Evolutionary conservation across 1,140 invertebrate genomes (phyloP).

Genomic region (Brachionus asplanchnoidis): DNA sequence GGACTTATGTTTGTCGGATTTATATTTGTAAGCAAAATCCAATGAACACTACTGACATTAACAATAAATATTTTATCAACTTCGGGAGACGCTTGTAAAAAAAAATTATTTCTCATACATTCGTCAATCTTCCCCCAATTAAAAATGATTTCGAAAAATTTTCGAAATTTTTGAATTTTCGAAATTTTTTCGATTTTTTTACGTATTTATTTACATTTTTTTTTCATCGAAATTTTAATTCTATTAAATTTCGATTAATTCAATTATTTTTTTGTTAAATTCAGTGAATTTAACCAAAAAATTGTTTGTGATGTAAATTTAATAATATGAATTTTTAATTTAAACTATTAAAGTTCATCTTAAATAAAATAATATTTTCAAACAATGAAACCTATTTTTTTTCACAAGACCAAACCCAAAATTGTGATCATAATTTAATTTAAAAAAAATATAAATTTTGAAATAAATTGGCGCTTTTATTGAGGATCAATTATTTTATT

Average conservation of each 20-base stretch:
- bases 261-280: too few relatives aligned
- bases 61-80: too few relatives aligned
- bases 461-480: too few relatives aligned
- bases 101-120: too few relatives aligned
- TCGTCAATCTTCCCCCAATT: too few relatives aligned
- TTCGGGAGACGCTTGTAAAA: too few relatives aligned
- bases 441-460: too few relatives aligned
- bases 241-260: too few relatives aligned
- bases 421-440: background rate
- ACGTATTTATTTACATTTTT: background rate
- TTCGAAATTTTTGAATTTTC: background rate
- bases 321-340: background rate
- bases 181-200: background rate
- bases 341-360: background rate
- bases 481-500: too few relatives aligned
- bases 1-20: too few relatives aligned
- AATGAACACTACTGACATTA: too few relatives aligned
- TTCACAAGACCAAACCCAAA: background rate
- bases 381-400: background rate
- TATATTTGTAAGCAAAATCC: too few relatives aligned
- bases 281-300: background rate
- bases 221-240: background rate
- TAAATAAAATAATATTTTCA: background rate
- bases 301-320: background rate
- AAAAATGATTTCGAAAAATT: background rate